Base-by-base conservation (phyloP, 2,113 vertebrate genomes). In the Isurus oxyrinchus region DNA sequence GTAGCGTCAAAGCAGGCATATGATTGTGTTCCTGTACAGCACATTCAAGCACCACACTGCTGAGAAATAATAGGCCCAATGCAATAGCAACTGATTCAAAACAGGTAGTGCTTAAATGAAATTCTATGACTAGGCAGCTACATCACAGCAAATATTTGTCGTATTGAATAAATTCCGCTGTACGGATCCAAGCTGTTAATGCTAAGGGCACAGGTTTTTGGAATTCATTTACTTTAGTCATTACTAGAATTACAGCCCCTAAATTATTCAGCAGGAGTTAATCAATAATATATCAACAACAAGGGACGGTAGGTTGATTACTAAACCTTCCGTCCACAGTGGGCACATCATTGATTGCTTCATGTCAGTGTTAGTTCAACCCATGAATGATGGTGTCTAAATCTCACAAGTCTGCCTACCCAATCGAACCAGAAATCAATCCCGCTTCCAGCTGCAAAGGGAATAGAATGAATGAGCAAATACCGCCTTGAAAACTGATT, bases 271-370 rank as follows among this genome's bases (percentile, higher is more conserved):
- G 90, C 57, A 94, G 5, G 59, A 63, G 59, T 94, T 63, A 94
- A 94, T 94, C 90, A 94, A 94, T 94, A 94, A 94, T 94, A 63
- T 94, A 93, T 93, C 35, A 63, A 63, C 57, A 63, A 94, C 90
- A 94, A 94, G 90, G 90, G 90, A 59, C n/a, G 16, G 59, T 44
- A 40, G 90, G 16, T 40, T n/a, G 90, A 94, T 94, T 40, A 61
- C 90, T 40, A 94, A 94, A 94, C 90, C n/a, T 94, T 66, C 59
- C 23, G 35, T 63, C 90, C 90, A 63, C 57, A 63, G 35, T 94
- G 59, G 59, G 90, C 59, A 59, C 88, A 93, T 93, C 88, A 93
- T 93, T 93, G 88, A 93, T 93, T 16, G 88, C n/a, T 66, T 0
- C 4, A n/a, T 94, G 90, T 94, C 90, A 94, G 90, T 8, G 90